These are phyloP conservation scores for Apoderus coryli DNA, from an alignment of 2,888 invertebrate genomes.

Conservation along the genomic window DNA sequence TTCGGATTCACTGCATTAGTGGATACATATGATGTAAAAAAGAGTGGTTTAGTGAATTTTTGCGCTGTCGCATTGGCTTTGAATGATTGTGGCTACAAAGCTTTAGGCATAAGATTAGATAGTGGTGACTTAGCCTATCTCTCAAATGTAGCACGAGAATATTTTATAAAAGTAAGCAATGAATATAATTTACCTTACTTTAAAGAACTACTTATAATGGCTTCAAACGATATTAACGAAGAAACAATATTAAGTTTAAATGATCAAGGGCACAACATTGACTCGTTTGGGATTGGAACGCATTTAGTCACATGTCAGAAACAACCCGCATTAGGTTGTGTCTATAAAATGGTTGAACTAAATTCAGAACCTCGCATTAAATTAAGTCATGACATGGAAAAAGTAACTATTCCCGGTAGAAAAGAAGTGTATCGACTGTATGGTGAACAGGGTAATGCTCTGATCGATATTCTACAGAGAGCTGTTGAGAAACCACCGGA, in stretches of 20 bases:
- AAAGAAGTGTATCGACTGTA: slow-evolving; percentile 68
- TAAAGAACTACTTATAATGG: slow-evolving; percentile 75
- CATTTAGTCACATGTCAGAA: slow-evolving; percentile 97
- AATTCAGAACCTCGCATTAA: slow-evolving; percentile 85
- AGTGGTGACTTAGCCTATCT: slow-evolving; percentile 95
- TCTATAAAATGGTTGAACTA: slow-evolving; percentile 93
- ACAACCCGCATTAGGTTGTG: slow-evolving; percentile 94
- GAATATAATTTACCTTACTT: slow-evolving; percentile 73
- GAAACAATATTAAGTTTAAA: slow-evolving; percentile 94
- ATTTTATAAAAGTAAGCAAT: slow-evolving; percentile 62
- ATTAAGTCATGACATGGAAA: slow-evolving; percentile 90
- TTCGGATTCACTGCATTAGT: slow-evolving; percentile 87
- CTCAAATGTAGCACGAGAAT: slow-evolving; percentile 69
- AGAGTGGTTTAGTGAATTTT: slow-evolving; percentile 92
- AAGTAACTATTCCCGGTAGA: slow-evolving; percentile 92
- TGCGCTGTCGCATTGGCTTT: slow-evolving; percentile 88
- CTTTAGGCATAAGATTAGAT: slow-evolving; percentile 86
- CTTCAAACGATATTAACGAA: slow-evolving; percentile 97
- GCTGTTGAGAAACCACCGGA: slow-evolving; percentile 63
- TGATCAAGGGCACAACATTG: slow-evolving; percentile 91
- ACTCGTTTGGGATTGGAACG: slow-evolving; percentile 63
- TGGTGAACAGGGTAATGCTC: slow-evolving; percentile 65
- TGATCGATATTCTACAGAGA: slow-evolving; percentile 80
- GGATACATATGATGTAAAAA: slow-evolving; percentile 97
- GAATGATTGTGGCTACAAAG: slow-evolving; percentile 75